Evolutionary conservation across 1,140 invertebrate species (phyloP).

Genomic region (Heterodera carotae): DNA sequence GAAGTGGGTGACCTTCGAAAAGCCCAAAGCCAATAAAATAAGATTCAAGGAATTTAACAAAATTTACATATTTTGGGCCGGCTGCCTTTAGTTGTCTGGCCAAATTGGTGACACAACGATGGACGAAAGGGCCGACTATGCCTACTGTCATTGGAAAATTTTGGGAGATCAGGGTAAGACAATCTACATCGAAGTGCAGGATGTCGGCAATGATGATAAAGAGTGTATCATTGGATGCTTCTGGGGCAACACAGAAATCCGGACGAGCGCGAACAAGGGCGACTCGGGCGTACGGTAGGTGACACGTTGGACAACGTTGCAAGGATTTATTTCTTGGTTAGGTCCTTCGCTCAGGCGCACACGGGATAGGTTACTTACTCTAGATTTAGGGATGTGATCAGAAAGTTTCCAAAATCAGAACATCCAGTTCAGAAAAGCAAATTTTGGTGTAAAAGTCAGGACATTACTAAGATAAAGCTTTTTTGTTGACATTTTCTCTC

Average conservation of each 20-base stretch:
- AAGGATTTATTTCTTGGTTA: too few species aligned
- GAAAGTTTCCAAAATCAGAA: too few species aligned
- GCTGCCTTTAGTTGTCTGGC: neutral
- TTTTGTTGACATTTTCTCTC: too few species aligned
- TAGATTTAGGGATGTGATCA: too few species aligned
- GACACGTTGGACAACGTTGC: neutral
- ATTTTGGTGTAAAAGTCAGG: too few species aligned
- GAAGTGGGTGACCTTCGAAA: too few species aligned
- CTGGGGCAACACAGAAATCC: conserved; percentile 23
- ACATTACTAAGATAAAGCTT: too few species aligned
- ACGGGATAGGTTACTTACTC: too few species aligned
- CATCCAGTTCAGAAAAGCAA: too few species aligned
- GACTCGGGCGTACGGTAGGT: conserved; percentile 18
- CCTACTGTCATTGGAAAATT: conserved; percentile 27
- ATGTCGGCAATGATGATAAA: conserved; percentile 27
- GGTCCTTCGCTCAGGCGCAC: too few species aligned
- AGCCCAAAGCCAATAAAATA: too few species aligned
- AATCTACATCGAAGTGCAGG: conserved; percentile 22
- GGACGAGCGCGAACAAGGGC: conserved; percentile 3
- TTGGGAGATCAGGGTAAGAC: neutral
- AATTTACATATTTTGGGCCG: neutral
- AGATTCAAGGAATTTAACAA: neutral
- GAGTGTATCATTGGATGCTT: conserved; percentile 5
- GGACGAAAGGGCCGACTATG: conserved; percentile 12
- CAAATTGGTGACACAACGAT: conserved; percentile 6